phyloP scores from a whole-genome alignment of 2,797 vertebrate genomes.

The Manis javanica region DNA sequence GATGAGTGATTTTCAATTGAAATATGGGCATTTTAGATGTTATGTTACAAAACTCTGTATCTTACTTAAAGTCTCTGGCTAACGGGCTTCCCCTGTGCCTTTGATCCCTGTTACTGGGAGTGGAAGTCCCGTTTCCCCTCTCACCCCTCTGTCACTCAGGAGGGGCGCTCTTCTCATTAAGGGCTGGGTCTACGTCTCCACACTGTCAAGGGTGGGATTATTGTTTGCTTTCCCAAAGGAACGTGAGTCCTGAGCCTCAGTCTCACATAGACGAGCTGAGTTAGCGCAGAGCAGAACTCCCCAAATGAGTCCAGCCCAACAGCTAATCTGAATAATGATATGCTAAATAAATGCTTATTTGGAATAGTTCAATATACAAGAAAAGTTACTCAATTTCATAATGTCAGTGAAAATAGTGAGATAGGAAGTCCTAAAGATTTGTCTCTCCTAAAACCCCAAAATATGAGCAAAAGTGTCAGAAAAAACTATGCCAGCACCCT shows the following conservation, averaged over 20 bases:
- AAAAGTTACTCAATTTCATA: not conserved
- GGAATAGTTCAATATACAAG: not conserved
- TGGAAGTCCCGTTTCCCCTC: not conserved
- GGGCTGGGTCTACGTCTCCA: not conserved
- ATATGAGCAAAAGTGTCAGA: not conserved
- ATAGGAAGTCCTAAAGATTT: not conserved
- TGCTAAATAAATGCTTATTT: not conserved
- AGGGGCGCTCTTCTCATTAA: not conserved
- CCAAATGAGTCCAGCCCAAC: not conserved
- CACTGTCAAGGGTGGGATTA: not conserved
- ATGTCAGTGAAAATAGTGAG: not conserved
- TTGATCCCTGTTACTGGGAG: not conserved
- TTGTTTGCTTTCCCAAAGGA: not conserved
- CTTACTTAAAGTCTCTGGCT: not conserved
- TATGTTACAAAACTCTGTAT: not conserved
- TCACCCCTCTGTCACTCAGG: no score
- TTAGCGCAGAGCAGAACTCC: not conserved
- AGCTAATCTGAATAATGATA: not conserved
- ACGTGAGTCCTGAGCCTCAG: not conserved
- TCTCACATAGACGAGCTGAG: not conserved
- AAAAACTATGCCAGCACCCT: not conserved
- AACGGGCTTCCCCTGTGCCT: not conserved
- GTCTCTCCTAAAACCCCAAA: not conserved
- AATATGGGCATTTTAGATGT: not conserved
- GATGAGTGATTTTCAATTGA: not conserved